Evolutionary conservation across 2,797 vertebrate species (phyloP).

Genomic region (Falco novaeseelandiae): DNA sequence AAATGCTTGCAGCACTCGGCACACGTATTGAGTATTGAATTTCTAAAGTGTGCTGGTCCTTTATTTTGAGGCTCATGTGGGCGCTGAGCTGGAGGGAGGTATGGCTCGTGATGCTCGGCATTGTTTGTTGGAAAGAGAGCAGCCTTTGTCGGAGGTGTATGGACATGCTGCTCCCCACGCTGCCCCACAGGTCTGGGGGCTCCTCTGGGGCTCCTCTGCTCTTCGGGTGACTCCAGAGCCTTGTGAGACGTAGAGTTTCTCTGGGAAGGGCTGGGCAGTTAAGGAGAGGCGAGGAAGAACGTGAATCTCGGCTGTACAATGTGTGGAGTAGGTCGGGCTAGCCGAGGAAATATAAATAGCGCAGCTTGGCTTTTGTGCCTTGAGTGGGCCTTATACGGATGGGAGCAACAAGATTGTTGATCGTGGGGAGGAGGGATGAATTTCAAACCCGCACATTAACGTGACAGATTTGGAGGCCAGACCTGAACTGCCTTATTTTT

Average conservation of each 20-base stretch:
- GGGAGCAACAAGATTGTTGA: not conserved
- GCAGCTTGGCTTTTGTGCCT: slow-evolving; percentile 33
- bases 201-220: not conserved
- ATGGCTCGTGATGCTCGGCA: not conserved
- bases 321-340: not conserved
- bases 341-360: slow-evolving; percentile 66
- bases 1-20: not conserved
- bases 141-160: fast-evolving
- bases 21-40: fast-evolving
- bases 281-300: not conserved
- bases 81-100: fast-evolving
- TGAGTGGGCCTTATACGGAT: slow-evolving; percentile 67
- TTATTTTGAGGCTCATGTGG: not conserved
- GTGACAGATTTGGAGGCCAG: not conserved
- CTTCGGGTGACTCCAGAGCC: not conserved
- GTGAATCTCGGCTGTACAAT: not conserved
- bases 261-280: not conserved
- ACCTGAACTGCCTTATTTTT: not conserved
- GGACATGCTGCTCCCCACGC: fast-evolving
- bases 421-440: not conserved
- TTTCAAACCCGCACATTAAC: not conserved
- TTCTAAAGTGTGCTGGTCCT: not conserved
- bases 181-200: fast-evolving
- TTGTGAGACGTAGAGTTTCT: not conserved
- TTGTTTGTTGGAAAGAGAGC: not conserved